Conservation (phyloP, 2,888 invertebrate genomes). For the Azorinus chamasolen region DNA sequence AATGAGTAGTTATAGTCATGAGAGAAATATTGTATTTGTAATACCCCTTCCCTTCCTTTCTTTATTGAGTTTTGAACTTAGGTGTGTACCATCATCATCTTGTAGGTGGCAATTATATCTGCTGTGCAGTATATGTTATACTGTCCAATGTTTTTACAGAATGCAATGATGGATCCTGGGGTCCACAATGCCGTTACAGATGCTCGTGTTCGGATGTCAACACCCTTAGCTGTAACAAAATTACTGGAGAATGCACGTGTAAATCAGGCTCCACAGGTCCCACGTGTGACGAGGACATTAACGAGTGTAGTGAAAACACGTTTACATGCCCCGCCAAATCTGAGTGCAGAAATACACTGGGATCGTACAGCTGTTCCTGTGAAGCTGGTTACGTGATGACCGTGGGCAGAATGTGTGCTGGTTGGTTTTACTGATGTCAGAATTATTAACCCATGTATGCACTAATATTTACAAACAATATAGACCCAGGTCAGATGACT, state of each 20-base stretch:
- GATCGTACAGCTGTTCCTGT: conserved; percentile 19
- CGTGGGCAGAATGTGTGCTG: conserved; percentile 4
- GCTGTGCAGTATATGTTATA: too few species aligned
- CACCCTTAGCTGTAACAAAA: conserved; percentile 24
- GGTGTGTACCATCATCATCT: neutral
- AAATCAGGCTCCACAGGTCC: conserved; percentile 37
- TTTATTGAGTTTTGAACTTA: neutral
- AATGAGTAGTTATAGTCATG: too few species aligned
- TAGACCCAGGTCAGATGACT: too few species aligned
- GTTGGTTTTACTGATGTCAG: conserved; percentile 5
- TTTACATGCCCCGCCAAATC: conserved; percentile 43
- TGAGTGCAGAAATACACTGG: conserved; percentile 17
- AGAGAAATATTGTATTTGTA: too few species aligned
- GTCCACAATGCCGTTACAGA: conserved; percentile 39
- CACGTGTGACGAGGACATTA: conserved; percentile 18
- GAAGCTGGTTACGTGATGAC: conserved; percentile 6
- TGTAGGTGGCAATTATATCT: neutral
- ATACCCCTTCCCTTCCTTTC: too few species aligned
- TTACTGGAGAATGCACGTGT: conserved; percentile 39
- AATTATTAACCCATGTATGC: too few species aligned
- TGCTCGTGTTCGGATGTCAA: conserved; percentile 33
- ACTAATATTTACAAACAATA: too few species aligned
- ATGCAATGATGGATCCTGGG: conserved; percentile 52
- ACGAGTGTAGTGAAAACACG: conserved; percentile 34
- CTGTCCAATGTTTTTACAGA: conserved; percentile 17